phyloP scores from a whole-genome alignment of 2,797 vertebrate genomes.

The Leucoraja ocellata region DNA sequence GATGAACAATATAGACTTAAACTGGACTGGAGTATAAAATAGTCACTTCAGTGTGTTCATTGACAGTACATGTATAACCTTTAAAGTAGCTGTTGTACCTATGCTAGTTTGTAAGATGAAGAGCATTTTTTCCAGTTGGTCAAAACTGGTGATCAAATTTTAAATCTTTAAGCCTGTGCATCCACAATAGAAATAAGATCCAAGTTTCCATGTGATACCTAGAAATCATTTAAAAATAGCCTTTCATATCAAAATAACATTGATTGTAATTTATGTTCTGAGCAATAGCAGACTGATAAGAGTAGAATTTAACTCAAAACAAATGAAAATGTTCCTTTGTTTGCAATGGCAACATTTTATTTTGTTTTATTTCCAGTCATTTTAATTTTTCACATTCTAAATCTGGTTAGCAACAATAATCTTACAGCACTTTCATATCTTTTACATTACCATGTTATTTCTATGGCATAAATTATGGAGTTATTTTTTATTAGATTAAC shows the following conservation, averaged over 20 bases:
- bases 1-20: no score
- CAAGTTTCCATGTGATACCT: neutral
- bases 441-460: neutral
- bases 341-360: neutral
- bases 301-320: neutral
- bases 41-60: neutral
- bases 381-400: constrained; percentile 1
- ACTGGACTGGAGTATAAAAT: no score
- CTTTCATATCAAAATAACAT: neutral
- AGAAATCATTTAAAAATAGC: neutral
- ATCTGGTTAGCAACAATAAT: neutral
- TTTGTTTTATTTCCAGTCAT: neutral
- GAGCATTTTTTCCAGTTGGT: neutral
- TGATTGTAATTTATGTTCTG: neutral
- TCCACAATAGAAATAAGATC: neutral
- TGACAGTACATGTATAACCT: neutral
- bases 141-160: neutral
- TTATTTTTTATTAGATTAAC: neutral
- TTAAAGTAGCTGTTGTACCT: no score
- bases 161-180: neutral
- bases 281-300: neutral
- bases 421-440: neutral
- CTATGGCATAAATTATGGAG: constrained; percentile 4
- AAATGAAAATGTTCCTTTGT: neutral
- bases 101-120: neutral